Conservation (phyloP, 2,888 invertebrate species). For the Arge pagana region DNA sequence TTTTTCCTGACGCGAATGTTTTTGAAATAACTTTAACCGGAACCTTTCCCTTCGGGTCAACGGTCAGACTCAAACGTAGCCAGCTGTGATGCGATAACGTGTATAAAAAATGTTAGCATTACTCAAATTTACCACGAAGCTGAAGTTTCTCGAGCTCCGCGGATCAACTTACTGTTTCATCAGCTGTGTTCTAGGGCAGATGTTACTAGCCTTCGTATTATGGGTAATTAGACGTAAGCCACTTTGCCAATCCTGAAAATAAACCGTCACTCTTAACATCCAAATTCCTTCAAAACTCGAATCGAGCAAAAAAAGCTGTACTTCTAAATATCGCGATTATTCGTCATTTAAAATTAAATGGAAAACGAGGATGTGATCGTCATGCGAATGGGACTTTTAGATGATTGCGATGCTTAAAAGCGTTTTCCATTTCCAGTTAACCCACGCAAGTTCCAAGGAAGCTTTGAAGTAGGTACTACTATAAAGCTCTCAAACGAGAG, state of each 20-base stretch:
- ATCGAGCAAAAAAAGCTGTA: background rate
- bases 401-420: too few species aligned
- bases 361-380: too few species aligned
- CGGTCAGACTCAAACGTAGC: slow-evolving; percentile 68
- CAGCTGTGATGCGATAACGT: too few species aligned
- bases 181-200: slow-evolving; percentile 91
- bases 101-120: too few species aligned
- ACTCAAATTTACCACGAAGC: background rate
- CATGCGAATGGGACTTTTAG: too few species aligned
- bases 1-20: slow-evolving; percentile 73
- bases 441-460: too few species aligned
- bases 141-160: too few species aligned
- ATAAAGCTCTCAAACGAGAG: too few species aligned
- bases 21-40: slow-evolving; percentile 69
- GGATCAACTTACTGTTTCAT: slow-evolving; percentile 99
- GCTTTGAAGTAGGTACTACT: too few species aligned
- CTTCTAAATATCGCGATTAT: slow-evolving; percentile 1
- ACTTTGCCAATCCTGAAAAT: slow-evolving; percentile 87
- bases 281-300: background rate
- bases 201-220: slow-evolving; percentile 95
- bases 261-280: too few species aligned
- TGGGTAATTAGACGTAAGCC: slow-evolving; percentile 88
- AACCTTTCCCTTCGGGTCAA: slow-evolving; percentile 68
- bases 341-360: too few species aligned
- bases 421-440: too few species aligned